Evolutionary conservation across 1,140 invertebrate species (phyloP), one percentile per base, ranked within the genome.

Genomic region (Andricus grossulariae): DNA sequence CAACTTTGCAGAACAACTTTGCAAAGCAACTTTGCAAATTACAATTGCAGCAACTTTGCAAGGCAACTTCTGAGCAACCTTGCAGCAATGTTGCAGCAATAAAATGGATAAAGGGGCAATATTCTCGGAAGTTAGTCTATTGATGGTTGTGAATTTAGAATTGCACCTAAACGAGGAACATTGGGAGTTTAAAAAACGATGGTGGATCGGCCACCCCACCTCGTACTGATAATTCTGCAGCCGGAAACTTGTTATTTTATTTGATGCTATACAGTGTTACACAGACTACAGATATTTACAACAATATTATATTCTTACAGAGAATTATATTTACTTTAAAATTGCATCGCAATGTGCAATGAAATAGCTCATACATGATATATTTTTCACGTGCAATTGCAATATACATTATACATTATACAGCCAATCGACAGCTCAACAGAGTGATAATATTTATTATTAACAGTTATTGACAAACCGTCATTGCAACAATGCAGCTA

Each of bases 271-370:
- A 92, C 90, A 90, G 90, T 91, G 90, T 91, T 92, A 92, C 90
- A 91, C 90, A 92, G 89, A 91, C 91, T 92, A 92, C 90, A 92
- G 91, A 92, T 92, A 90, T 92, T 92, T 92, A 92, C 90, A 90
- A 91, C 89, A 91, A 91, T 91, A 91, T 91, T 92, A 91, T 92
- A 92, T 92, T 91, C 90, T 90, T 92, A 91, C 90, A 92, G 90
- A 92, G 90, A 86, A 90, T 92, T 92, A 90, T 92, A 92, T 92
- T 92, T 92, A 92, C 89, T 90, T 91, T 90, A 88, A 84, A 88
- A 91, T 90, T 90, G 89, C 89, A 88, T 86, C 87, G 86, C 88
- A 85, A 88, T 90, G 88, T 90, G 90, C 89, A 89, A 89, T 89
- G 86, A 78, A 82, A 89, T 86, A 89, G 86, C 87, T 85, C 84